A percentile compares a stretch with the other conserved stretches of the same genome.
phyloP scores from a whole-genome alignment of 2,113 vertebrate genomes.

The Pygoscelis adeliae region DNA sequence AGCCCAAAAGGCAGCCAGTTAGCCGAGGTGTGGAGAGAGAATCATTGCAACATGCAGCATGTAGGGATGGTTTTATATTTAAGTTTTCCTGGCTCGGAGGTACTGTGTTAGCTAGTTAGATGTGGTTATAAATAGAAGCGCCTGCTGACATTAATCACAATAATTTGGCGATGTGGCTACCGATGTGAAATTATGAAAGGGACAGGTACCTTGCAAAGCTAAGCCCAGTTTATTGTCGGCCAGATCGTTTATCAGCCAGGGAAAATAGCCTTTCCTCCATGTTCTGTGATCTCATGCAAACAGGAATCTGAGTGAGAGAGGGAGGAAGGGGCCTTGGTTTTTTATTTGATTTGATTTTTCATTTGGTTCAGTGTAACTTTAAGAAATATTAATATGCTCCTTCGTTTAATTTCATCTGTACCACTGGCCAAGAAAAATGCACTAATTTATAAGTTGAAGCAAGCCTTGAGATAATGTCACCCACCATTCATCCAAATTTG shows the following conservation, averaged over 20 bases:
- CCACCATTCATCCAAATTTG: slow-evolving; percentile 84
- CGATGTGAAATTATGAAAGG: background rate
- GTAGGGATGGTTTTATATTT: background rate
- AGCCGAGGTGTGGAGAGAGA: background rate
- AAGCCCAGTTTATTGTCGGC: background rate
- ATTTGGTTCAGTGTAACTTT: slow-evolving; percentile 57
- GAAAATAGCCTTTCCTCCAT: background rate
- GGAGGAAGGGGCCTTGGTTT: background rate
- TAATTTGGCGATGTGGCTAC: background rate
- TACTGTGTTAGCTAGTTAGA: background rate
- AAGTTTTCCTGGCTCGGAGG: background rate
- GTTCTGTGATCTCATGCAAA: slow-evolving; percentile 14
- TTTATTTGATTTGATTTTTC: slow-evolving; percentile 44
- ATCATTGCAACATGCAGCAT: background rate
- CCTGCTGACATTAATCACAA: slow-evolving; percentile 17
- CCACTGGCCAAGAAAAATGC: slow-evolving; percentile 73
- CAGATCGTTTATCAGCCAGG: background rate
- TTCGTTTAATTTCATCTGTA: slow-evolving; percentile 72
- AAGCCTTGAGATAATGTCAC: slow-evolving; percentile 82
- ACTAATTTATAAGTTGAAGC: slow-evolving; percentile 76
- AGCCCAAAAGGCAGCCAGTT: background rate
- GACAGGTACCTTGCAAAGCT: background rate
- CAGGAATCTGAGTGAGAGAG: background rate
- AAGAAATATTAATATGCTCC: slow-evolving; percentile 65
- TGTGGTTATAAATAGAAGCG: slow-evolving; percentile 38